Conservation (phyloP, 2,888 invertebrate species). For the Tanytarsus gracilentus region DNA sequence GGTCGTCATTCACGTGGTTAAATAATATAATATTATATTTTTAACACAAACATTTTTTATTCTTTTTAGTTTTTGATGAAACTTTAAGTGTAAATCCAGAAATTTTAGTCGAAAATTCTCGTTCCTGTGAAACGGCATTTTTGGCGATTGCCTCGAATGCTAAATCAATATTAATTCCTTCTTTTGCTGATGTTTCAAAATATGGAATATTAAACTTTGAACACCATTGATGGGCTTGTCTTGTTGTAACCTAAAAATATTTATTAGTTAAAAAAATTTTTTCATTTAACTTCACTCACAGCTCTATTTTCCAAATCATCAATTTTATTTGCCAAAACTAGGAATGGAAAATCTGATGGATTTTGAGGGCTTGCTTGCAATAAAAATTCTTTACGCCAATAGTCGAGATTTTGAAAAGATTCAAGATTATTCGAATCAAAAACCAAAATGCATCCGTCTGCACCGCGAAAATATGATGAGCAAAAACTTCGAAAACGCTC, state of each 20-base stretch:
- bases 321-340: constrained; percentile 95
- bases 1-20: too few species aligned
- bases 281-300: constrained; percentile 46
- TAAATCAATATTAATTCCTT: constrained; percentile 96
- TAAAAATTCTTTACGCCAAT: constrained; percentile 97
- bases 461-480: too few species aligned
- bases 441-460: too few species aligned
- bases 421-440: too few species aligned
- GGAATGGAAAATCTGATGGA: constrained; percentile 98
- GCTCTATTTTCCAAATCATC: constrained; percentile 83
- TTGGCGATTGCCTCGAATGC: constrained; percentile 98
- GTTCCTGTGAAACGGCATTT: constrained; percentile 89
- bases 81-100: constrained; percentile 74
- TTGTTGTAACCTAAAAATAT: constrained; percentile 57
- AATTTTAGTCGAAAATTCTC: constrained; percentile 64
- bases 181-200: constrained; percentile 99
- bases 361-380: constrained; percentile 94
- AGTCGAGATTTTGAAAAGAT: constrained; percentile 97
- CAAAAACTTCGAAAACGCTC: too few species aligned
- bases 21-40: too few species aligned
- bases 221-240: constrained; percentile 97
- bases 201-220: constrained; percentile 98
- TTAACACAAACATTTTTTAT: too few species aligned
- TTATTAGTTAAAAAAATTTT: constrained; percentile 3
- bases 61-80: too few species aligned